Percentiles rank a stretch among this genome's conserved stretches.
These are phyloP conservation scores for Melanerpes formicivorus DNA, from an alignment of 2,113 vertebrate species.

Conservation along the genomic window DNA sequence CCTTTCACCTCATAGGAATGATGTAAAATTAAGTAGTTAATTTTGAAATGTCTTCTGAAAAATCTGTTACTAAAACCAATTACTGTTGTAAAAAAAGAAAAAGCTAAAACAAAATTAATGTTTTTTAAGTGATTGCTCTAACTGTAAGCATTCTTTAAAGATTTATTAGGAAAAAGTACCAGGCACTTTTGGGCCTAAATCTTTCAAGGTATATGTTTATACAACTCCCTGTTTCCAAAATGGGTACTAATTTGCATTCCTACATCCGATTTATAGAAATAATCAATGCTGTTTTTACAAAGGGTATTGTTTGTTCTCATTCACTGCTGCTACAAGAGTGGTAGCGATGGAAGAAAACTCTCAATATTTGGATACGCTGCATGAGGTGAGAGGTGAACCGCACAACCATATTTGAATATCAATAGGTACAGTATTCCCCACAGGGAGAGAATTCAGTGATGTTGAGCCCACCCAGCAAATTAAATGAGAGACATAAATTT, in stretches of 20 bases:
- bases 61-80: background rate
- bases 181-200: background rate
- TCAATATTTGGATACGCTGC: background rate
- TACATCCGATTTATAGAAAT: background rate
- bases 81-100: background rate
- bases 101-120: background rate
- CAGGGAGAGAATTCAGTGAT: background rate
- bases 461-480: conserved; percentile 30
- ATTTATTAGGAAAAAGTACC: background rate
- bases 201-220: background rate
- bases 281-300: background rate
- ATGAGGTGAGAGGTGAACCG: background rate
- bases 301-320: background rate
- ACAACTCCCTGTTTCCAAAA: background rate
- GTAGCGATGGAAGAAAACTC: background rate
- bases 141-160: background rate
- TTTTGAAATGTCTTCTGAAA: background rate
- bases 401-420: background rate
- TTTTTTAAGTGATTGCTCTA: background rate
- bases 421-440: background rate
- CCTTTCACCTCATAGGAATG: background rate
- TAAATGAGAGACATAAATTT: conserved; percentile 27
- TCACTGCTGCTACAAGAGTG: background rate
- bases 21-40: background rate
- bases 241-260: background rate